Conservation (phyloP, 1,140 invertebrate genomes). For the Drosophila parvula region DNA sequence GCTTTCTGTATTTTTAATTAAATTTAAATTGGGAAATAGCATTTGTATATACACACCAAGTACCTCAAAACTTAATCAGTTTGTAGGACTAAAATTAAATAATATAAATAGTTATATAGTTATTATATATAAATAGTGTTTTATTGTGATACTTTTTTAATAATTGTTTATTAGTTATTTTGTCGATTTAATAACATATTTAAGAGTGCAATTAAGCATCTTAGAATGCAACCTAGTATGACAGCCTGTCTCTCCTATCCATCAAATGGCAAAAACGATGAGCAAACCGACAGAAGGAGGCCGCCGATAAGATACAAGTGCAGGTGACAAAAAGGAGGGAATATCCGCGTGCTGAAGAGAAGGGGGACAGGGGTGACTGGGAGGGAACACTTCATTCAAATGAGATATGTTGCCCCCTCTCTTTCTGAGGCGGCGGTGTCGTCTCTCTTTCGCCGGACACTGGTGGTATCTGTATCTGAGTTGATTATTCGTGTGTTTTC, state of each 20-base stretch:
- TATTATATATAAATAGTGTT: too few relatives aligned
- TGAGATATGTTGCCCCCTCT: slow-evolving; percentile 41
- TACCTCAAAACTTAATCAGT: too few relatives aligned
- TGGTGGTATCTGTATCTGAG: slow-evolving; percentile 43
- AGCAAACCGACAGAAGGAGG: slow-evolving; percentile 11
- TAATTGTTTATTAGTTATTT: too few relatives aligned
- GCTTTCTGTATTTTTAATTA: too few relatives aligned
- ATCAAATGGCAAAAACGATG: slow-evolving; percentile 55
- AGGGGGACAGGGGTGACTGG: neutral
- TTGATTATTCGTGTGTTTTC: slow-evolving; percentile 57
- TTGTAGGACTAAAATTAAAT: too few relatives aligned
- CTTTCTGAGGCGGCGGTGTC: slow-evolving; percentile 27
- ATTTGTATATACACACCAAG: too few relatives aligned
- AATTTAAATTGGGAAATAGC: too few relatives aligned
- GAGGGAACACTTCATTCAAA: slow-evolving; percentile 53
- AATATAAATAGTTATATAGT: too few relatives aligned
- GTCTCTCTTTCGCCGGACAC: slow-evolving; percentile 25
- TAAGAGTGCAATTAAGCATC: neutral
- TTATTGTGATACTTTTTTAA: too few relatives aligned
- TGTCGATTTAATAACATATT: too few relatives aligned
- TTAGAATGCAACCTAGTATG: neutral
- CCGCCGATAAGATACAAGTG: slow-evolving; percentile 17
- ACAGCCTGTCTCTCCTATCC: slow-evolving; percentile 10
- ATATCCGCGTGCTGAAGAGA: neutral
- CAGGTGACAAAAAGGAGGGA: slow-evolving; percentile 11